Evolutionary conservation across 2,113 vertebrate species (phyloP).

Genomic region (Corythornis vintsioides): DNA sequence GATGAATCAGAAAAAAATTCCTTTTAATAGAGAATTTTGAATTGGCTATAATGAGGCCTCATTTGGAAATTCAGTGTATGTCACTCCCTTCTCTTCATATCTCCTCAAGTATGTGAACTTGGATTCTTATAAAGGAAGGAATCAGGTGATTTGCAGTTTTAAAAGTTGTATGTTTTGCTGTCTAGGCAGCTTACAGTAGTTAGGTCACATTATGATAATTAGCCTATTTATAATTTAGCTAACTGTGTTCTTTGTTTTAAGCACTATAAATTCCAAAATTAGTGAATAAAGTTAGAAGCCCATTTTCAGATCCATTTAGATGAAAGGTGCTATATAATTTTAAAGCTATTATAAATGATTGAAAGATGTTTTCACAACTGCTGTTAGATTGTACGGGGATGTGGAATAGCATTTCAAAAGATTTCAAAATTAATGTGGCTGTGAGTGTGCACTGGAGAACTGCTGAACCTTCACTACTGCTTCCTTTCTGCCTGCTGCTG

Average conservation of each 20-base stretch:
- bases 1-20: background rate
- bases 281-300: conserved; percentile 32
- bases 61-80: background rate
- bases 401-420: conserved; percentile 51
- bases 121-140: background rate
- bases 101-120: background rate
- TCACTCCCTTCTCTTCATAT: background rate
- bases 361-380: conserved; percentile 61
- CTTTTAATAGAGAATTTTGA: background rate
- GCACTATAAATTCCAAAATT: conserved; percentile 46
- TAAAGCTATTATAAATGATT: conserved; percentile 54
- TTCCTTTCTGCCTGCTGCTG: conserved; percentile 41
- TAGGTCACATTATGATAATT: conserved; percentile 39
- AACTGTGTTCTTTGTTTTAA: conserved; percentile 34
- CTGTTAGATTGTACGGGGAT: conserved; percentile 32
- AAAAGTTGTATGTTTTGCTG: conserved; percentile 18
- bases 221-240: conserved; percentile 55
- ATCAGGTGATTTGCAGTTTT: conserved; percentile 32
- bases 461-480: conserved; percentile 42
- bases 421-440: conserved; percentile 42
- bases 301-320: background rate
- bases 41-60: background rate
- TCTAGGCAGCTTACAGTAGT: conserved; percentile 27
- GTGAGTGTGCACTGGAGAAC: conserved; percentile 19
- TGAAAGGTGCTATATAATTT: conserved; percentile 53